These are phyloP conservation scores for Nerophis lumbriciformis DNA, from an alignment of 2,113 vertebrate species.

Conservation along the genomic window DNA sequence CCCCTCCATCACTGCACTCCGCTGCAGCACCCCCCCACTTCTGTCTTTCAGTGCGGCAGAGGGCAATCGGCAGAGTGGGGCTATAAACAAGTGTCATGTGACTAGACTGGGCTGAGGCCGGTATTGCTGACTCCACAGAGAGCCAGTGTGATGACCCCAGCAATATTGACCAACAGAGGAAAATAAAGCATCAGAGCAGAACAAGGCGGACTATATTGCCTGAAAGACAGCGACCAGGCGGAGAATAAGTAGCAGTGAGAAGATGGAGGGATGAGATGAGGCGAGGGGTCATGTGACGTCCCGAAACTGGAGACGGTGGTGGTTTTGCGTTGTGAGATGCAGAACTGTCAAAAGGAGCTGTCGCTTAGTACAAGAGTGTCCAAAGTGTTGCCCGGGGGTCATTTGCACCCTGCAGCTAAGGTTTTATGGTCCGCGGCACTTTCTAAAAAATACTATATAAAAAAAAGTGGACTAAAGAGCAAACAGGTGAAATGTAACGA, in stretches of 20 bases:
- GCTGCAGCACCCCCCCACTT: constrained; percentile 6
- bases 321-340: constrained; percentile 3
- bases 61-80: constrained; percentile 52
- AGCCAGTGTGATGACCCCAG: constrained; percentile 46
- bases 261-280: background rate
- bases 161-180: constrained; percentile 22
- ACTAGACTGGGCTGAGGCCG: constrained; percentile 19
- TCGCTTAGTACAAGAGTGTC: background rate
- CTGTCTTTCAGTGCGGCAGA: constrained; percentile 25
- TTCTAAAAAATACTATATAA: no score
- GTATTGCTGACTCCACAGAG: constrained; percentile 54
- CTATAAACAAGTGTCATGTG: constrained; percentile 57
- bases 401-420: no score
- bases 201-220: background rate
- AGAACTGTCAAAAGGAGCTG: constrained; percentile 31
- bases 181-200: constrained; percentile 7
- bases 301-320: background rate
- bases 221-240: background rate
- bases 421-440: no score
- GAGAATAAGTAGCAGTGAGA: background rate
- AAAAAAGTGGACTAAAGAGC: no score
- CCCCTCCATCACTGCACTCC: constrained; percentile 25
- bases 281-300: constrained; percentile 4
- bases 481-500: no score
- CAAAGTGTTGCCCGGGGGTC: no score